phyloP scores from a whole-genome alignment of 2,113 vertebrate species.

The Carollia perspicillata region DNA sequence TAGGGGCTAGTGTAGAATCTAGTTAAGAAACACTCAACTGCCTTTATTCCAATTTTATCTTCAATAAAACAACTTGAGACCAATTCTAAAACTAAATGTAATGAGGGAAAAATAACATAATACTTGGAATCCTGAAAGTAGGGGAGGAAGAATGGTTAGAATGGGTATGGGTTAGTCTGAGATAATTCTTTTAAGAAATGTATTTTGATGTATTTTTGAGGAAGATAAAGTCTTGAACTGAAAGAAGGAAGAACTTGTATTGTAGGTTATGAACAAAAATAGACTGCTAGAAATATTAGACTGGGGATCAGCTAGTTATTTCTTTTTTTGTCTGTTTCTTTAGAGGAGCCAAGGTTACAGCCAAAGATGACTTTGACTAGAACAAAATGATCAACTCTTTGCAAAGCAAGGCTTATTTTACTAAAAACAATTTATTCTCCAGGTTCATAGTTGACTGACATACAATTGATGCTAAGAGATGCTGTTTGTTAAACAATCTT shows the following conservation, averaged over 20 bases:
- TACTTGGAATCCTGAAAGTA: neutral
- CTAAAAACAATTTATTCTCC: neutral
- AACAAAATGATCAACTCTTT: neutral
- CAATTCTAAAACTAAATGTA: neutral
- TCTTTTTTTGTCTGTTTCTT: neutral
- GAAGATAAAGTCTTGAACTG: neutral
- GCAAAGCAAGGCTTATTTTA: slow-evolving; percentile 11
- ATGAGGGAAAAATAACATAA: neutral
- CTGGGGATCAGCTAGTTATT: neutral
- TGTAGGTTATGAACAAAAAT: neutral
- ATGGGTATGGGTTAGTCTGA: neutral
- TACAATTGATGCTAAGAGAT: neutral
- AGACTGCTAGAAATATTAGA: neutral
- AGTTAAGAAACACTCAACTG: neutral
- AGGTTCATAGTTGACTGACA: neutral
- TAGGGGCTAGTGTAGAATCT: neutral
- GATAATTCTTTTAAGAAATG: neutral
- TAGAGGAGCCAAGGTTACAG: neutral
- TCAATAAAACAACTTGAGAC: neutral
- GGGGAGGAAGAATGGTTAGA: neutral
- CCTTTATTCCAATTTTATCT: neutral
- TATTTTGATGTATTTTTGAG: neutral
- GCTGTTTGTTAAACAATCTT: neutral
- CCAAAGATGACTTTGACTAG: neutral
- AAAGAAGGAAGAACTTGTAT: neutral